These are phyloP conservation scores for Diplolepis rosae DNA, from an alignment of 2,888 invertebrate genomes.

Conservation along the genomic window DNA sequence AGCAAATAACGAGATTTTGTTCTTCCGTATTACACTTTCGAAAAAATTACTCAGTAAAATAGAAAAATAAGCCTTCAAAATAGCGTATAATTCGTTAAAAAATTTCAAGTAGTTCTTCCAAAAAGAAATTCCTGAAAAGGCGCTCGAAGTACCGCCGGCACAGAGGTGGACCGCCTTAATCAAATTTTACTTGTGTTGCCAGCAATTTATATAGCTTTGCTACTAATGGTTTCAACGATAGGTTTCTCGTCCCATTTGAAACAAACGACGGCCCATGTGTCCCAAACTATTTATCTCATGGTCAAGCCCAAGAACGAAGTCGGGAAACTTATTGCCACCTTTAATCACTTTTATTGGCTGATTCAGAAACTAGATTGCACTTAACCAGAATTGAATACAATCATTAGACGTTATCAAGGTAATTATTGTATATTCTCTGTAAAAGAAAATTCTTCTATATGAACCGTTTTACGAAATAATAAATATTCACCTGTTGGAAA, in stretches of 20 bases:
- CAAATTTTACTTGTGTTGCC: background rate
- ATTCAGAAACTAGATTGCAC: background rate
- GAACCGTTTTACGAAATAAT: no score
- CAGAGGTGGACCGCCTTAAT: no score
- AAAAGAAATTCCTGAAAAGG: no score
- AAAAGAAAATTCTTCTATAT: background rate
- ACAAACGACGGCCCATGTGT: slow-evolving; percentile 5
- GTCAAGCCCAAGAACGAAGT: slow-evolving; percentile 16
- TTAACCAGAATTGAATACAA: background rate
- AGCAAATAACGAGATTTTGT: no score
- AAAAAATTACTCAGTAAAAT: no score
- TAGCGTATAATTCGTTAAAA: no score
- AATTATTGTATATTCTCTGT: background rate
- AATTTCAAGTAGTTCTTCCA: no score
- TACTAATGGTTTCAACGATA: slow-evolving; percentile 21
- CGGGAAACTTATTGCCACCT: slow-evolving; percentile 13
- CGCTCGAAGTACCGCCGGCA: no score
- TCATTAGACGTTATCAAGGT: background rate
- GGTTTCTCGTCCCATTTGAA: background rate
- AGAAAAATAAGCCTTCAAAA: no score
- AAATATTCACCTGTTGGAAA: no score
- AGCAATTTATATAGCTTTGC: slow-evolving; percentile 28
- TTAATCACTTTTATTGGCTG: slow-evolving; percentile 14
- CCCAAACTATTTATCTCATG: slow-evolving; percentile 20
- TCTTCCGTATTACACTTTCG: no score